phyloP scores from a whole-genome alignment of 2,888 invertebrate genomes.

The Temnothorax unifasciatus region DNA sequence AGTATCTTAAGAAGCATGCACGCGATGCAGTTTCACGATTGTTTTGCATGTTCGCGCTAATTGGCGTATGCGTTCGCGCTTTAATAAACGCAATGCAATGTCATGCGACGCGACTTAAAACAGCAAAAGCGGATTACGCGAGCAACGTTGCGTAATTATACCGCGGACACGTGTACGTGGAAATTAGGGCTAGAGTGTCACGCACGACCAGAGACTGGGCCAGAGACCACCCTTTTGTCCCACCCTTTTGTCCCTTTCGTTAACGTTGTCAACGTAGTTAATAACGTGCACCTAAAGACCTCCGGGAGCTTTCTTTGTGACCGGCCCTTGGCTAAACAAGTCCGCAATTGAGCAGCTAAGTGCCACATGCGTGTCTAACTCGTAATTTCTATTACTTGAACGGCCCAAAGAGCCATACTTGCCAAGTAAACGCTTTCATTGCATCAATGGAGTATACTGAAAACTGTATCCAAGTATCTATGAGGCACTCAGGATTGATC shows the following conservation, averaged over 20 bases:
- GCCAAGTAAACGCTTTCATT: neutral
- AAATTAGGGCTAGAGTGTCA: neutral
- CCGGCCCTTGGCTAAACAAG: constrained; percentile 16
- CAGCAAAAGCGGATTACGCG: neutral
- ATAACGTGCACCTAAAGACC: constrained; percentile 31
- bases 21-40: constrained; percentile 20
- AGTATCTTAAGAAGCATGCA: neutral
- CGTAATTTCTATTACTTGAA: constrained; percentile 26
- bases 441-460: neutral
- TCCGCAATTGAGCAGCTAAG: constrained; percentile 26
- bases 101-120: constrained; percentile 1
- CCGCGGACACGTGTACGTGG: neutral
- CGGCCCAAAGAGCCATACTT: neutral
- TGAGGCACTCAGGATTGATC: neutral
- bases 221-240: neutral
- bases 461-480: neutral
- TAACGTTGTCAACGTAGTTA: constrained; percentile 1
- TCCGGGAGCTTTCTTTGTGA: constrained; percentile 18
- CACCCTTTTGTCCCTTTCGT: constrained; percentile 4
- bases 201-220: too few relatives aligned
- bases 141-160: constrained; percentile 6
- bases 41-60: constrained; percentile 1
- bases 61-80: neutral
- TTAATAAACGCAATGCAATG: neutral
- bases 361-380: neutral